Percentiles rank a stretch among this genome's conserved stretches.
phyloP scores from a whole-genome alignment of 2,888 invertebrate genomes.

The Zhuqinia jingwanae region DNA sequence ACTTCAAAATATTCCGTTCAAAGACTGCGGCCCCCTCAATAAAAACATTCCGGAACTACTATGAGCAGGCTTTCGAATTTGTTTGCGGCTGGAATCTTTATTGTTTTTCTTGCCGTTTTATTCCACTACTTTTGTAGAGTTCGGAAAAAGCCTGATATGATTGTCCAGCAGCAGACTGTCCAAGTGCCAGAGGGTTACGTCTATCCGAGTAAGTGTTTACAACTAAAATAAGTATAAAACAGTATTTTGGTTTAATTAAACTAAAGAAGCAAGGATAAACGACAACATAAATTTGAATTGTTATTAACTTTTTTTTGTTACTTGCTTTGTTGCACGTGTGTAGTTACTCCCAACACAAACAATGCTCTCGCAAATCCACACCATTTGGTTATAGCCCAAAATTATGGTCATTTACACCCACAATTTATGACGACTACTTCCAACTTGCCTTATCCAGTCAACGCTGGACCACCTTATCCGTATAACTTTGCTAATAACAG shows the following conservation, averaged over 20 bases:
- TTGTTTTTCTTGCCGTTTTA: constrained; percentile 64
- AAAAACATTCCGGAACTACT: background rate
- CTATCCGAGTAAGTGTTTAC: constrained; percentile 58
- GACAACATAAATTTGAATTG: too few species aligned
- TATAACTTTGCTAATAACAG: constrained; percentile 22
- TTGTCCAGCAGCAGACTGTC: constrained; percentile 52
- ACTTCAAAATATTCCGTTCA: too few species aligned
- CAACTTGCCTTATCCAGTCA: constrained; percentile 46
- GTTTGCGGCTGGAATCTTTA: constrained; percentile 59
- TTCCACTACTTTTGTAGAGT: constrained; percentile 68
- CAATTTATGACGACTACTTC: constrained; percentile 4
- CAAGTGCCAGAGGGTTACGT: constrained; percentile 56
- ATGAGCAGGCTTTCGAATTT: constrained; percentile 54
- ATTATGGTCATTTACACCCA: constrained; percentile 15
- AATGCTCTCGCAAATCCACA: background rate
- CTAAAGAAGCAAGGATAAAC: too few species aligned
- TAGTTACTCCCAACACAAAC: constrained; percentile 47
- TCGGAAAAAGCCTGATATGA: constrained; percentile 52
- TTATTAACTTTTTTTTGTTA: too few species aligned
- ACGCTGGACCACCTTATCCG: constrained; percentile 18
- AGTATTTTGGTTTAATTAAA: too few species aligned
- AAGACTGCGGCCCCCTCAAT: too few species aligned
- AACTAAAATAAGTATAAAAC: too few species aligned
- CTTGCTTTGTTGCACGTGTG: constrained; percentile 2
- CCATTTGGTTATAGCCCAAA: constrained; percentile 16